Conservation (phyloP, 2,113 vertebrate genomes). For the Carettochelys insculpta region DNA sequence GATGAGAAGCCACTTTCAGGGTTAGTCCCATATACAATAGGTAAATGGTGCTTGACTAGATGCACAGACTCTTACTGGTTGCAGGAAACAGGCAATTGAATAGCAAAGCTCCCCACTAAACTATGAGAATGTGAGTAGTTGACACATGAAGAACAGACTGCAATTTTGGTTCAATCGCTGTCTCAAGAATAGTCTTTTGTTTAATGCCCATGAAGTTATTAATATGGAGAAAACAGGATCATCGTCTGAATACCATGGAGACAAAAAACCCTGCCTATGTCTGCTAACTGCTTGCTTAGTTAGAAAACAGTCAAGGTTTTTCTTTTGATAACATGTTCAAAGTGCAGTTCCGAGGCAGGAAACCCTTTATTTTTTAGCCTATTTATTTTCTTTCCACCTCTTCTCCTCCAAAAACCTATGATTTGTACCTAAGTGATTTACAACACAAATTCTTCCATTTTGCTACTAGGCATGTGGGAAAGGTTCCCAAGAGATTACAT, state of each 20-base stretch:
- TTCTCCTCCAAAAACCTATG: background rate
- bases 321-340: background rate
- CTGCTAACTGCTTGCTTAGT: constrained; percentile 36
- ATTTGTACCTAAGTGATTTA: background rate
- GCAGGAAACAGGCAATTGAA: accelerated
- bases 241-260: background rate
- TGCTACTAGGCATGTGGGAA: background rate
- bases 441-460: background rate
- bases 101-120: background rate
- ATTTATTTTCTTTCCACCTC: background rate
- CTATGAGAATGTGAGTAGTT: background rate
- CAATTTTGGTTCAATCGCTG: constrained; percentile 16
- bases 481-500: constrained; percentile 7
- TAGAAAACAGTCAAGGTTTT: background rate
- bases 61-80: background rate
- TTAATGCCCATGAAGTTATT: constrained; percentile 36
- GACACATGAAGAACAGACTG: background rate
- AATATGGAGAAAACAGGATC: constrained; percentile 56
- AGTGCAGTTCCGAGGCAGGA: background rate
- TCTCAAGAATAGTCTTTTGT: constrained; percentile 7
- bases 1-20: background rate
- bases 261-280: constrained; percentile 26
- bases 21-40: background rate
- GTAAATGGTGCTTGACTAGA: background rate
- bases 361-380: background rate